Conservation (phyloP, 2,113 vertebrate species). For the Charina bottae region DNA sequence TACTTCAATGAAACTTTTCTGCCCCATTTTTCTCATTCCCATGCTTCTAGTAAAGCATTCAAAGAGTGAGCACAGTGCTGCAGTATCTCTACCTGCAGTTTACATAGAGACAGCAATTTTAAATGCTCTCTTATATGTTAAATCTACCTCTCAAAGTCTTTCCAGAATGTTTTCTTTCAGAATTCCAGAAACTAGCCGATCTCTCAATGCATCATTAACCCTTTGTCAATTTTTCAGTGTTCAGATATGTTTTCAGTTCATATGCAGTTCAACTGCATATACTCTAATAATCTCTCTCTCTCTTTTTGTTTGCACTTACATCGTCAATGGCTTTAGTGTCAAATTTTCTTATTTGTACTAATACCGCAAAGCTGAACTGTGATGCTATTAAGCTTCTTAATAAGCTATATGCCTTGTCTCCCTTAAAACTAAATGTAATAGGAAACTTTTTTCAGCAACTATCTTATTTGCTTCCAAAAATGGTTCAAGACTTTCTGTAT, state of each 20-base stretch:
- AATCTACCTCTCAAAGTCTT: not conserved
- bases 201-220: not conserved
- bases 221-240: not conserved
- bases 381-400: not conserved
- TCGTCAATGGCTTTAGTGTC: too few relatives aligned
- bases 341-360: too few relatives aligned
- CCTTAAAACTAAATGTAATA: not conserved
- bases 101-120: not conserved
- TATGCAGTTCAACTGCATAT: too few relatives aligned
- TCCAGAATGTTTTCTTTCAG: not conserved
- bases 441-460: not conserved
- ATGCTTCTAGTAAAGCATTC: not conserved
- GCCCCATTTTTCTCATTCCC: not conserved
- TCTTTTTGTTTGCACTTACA: too few relatives aligned
- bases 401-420: not conserved
- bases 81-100: not conserved
- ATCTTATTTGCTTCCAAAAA: not conserved
- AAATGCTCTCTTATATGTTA: not conserved
- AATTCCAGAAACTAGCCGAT: not conserved
- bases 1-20: not conserved
- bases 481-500: not conserved
- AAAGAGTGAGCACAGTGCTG: not conserved
- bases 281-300: too few relatives aligned
- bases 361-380: not conserved
- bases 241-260: too few relatives aligned